Evolutionary conservation across 2,113 vertebrate species (phyloP), one percentile per base, ranked within the genome.

Genomic region (Holacanthus passer): DNA sequence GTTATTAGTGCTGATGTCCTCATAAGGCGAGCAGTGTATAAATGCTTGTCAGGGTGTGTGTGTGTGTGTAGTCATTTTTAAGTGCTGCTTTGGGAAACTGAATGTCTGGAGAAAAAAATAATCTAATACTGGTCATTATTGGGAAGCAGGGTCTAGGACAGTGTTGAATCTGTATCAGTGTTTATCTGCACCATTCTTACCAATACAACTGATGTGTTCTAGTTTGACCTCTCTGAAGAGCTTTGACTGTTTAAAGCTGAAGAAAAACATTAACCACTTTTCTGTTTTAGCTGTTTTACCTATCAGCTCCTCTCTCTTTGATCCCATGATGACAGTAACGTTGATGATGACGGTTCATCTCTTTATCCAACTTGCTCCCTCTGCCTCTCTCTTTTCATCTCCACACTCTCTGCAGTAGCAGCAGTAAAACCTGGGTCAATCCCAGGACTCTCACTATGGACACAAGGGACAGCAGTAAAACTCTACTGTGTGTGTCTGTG

Each of bases 371-470:
- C 72, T 22, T 7, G 0, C 22, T 32, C 52, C 12, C 52, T 41
- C 17, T 63, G 14, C 55, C 48, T 64, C 67, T 52, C 14, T 35
- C 39, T 82, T 41, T 39, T 65, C 35, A 0, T 72, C 31, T 65
- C 47, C 31, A n/a, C 41, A 29, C 20, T 79, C 20, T 78, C 39
- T 41, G 72, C 68, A 86, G 73, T 24, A 76, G 63, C 48, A 67
- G 77, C 84, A 79, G 56, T 87, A 83, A 90, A 91, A 89, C 68
- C 77, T 71, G 35, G 39, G 52, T 77, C 58, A 72, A 19, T 83
- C 83, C 83, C 63, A 77, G 64, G 70, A 72, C 70, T 74, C 73
- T 72, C 65, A 76, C 74, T 72, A 71, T 64, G 59, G 52, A 59
- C 82, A 83, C 50, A 39, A 16, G 64, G 32, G 58, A 52, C n/a